Evolutionary conservation across 2,113 vertebrate species (phyloP).

Genomic region (Tonatia bakeri): DNA sequence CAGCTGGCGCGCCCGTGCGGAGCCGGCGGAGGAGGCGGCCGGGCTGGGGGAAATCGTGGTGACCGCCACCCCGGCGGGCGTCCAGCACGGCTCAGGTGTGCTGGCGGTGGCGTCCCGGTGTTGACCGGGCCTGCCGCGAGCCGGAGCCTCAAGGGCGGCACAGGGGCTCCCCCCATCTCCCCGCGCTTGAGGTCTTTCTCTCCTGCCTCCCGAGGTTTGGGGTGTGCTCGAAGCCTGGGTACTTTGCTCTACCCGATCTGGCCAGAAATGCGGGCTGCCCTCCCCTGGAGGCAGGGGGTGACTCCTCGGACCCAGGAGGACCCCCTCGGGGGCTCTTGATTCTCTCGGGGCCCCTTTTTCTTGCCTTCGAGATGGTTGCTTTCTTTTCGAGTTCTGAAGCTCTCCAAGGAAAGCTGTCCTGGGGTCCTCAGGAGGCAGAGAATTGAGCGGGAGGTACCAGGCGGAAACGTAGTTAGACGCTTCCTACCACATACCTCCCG

Average conservation of each 20-base stretch:
- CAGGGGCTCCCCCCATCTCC: neutral
- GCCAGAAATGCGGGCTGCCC: neutral
- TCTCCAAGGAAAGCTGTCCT: neutral
- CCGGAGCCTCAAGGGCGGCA: neutral
- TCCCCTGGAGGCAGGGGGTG: neutral
- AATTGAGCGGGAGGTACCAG: neutral
- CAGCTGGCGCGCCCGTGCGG: neutral
- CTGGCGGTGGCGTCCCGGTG: neutral
- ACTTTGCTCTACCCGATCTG: neutral
- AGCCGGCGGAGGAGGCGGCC: neutral
- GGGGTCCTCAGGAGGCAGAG: neutral
- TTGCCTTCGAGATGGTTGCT: neutral
- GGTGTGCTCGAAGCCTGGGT: neutral
- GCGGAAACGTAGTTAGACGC: neutral
- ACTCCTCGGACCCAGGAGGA: neutral
- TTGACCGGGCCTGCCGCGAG: neutral
- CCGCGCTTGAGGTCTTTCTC: neutral
- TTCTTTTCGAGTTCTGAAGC: neutral
- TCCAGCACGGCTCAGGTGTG: slow-evolving; percentile 23
- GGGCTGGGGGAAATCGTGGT: neutral
- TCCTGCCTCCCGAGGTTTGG: neutral
- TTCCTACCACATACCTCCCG: neutral
- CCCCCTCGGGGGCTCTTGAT: neutral
- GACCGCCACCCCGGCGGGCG: neutral
- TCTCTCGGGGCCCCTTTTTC: neutral